Base-by-base conservation (phyloP, 2,888 invertebrate species). In the Dryococelus australis region DNA sequence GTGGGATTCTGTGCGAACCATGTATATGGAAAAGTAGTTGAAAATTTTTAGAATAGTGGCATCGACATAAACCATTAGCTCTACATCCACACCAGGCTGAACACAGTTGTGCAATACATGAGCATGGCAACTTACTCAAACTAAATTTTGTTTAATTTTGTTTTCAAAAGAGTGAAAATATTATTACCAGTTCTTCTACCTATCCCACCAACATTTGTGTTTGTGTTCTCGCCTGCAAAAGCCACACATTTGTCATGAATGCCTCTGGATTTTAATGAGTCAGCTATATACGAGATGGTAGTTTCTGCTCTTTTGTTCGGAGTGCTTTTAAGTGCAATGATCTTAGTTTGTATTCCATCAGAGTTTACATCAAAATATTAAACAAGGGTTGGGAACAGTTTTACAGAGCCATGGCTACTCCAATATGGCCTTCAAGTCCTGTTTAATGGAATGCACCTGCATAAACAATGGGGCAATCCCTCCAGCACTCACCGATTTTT, bases 11-110 rank as follows among this genome's bases (percentile, higher is more conserved):
- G 47, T 47, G 47, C 47, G 16, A 47, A 47, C 47, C 47, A 16
- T 85, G 35, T 84, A 88, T 87, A 87, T 87, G 84, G 65, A 85
- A 86, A 86, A 88, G 53, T 86, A 88, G 65, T 51, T 81, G 28
- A 85, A 86, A n/a, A 86, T 86, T 83, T 89, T 89, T 87, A 43
- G 65, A 88, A 81, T 84, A 20, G 65, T 83, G n/a, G 78, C 85
- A 27, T 65, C 84, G 6, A 86, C 43, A 84, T 86, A 84, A 27
- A 47, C 47, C 10, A 8, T 8, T 47, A 47, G 47, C 47, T 8
- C 47, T 5, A 16, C 2, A 47, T 47, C 8, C 16, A 47, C 47
- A 47, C 47, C 47, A 6, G 0, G 47, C 47, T 47, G 47, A 47
- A 47, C 47, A 86, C 43, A 35, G 26, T 86, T 86, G 43, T 86